Evolutionary conservation across 1,140 invertebrate genomes (phyloP).

Genomic region (Streblospio benedicti): DNA sequence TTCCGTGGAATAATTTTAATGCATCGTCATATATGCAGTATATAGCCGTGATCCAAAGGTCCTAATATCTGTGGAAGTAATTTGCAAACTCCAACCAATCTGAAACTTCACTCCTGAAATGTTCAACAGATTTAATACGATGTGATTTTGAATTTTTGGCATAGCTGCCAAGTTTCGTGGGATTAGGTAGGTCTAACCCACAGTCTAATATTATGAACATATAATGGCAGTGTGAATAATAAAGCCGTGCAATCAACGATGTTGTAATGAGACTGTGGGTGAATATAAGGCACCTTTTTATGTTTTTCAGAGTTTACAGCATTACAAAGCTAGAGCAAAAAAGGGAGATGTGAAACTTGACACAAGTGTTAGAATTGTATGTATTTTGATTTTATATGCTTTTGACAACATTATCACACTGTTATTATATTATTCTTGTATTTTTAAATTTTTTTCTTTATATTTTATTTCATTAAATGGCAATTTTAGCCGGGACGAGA

Average conservation of each 20-base stretch:
- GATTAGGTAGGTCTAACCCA: no score
- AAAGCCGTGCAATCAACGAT: no score
- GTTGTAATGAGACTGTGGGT: no score
- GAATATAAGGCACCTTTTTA: no score
- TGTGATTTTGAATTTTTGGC: slow-evolving; percentile 7
- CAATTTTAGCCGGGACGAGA: slow-evolving; percentile 32
- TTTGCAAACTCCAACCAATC: slow-evolving; percentile 15
- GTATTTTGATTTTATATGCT: not conserved
- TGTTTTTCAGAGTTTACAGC: not conserved
- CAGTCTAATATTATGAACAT: no score
- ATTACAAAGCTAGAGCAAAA: slow-evolving; percentile 7
- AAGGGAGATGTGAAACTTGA: not conserved
- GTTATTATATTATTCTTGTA: not conserved
- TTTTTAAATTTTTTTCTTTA: not conserved
- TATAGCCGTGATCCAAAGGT: not conserved
- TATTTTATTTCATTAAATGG: not conserved
- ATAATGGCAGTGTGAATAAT: no score
- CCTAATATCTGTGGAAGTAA: not conserved
- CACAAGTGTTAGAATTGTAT: not conserved
- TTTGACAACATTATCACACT: not conserved
- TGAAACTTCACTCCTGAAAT: slow-evolving; percentile 7
- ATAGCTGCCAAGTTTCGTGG: no score
- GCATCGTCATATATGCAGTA: slow-evolving; percentile 26
- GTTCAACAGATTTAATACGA: not conserved
- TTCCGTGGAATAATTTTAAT: slow-evolving; percentile 36